Evolutionary conservation across 2,113 vertebrate species (phyloP).

Genomic region (Odontophorus gujanensis): DNA sequence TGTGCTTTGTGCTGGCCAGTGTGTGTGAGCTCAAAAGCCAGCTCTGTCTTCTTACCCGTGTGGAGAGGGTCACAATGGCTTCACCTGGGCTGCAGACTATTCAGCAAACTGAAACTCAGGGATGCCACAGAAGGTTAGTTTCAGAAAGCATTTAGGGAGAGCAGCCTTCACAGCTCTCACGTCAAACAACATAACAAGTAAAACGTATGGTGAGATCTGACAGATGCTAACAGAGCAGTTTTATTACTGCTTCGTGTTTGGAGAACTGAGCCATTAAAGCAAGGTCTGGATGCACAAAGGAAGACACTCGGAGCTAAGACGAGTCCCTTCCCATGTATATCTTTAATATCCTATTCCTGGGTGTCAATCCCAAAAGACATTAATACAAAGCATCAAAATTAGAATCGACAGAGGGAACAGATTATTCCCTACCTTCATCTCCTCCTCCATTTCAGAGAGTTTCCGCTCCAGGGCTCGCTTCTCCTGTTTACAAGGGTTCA

Average conservation of each 20-base stretch:
- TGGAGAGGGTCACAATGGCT: neutral
- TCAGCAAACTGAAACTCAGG: constrained; percentile 39
- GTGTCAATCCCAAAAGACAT: neutral
- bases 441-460: constrained; percentile 97
- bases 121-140: constrained; percentile 41
- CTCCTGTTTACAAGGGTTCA: constrained; percentile 82
- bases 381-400: neutral
- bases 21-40: constrained; percentile 29
- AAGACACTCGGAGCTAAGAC: neutral
- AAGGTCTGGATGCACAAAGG: neutral
- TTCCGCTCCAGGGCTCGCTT: constrained; percentile 92
- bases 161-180: neutral
- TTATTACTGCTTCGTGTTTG: neutral
- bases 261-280: neutral
- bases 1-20: neutral
- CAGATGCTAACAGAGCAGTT: neutral
- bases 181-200: constrained; percentile 8
- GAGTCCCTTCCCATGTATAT: neutral
- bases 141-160: constrained; percentile 2
- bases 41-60: constrained; percentile 45
- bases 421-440: constrained; percentile 89
- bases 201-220: neutral
- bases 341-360: neutral
- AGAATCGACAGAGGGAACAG: neutral
- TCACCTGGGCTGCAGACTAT: constrained; percentile 18